A percentile compares a stretch with the other conserved stretches of the same genome.
phyloP scores from a whole-genome alignment of 2,113 vertebrate species.

The Podiceps cristatus region DNA sequence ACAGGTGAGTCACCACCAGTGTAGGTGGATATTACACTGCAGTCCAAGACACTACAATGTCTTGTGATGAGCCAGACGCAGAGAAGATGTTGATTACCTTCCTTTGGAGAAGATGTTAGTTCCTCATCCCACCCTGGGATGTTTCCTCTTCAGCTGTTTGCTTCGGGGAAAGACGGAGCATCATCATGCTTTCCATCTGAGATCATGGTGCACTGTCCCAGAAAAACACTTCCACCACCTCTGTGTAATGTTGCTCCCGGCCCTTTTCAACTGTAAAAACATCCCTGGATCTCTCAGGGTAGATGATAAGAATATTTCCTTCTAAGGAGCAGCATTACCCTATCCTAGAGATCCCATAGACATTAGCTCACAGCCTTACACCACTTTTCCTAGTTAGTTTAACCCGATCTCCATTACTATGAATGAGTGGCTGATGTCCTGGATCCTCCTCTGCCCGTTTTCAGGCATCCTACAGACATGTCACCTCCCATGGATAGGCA shows the following conservation, averaged over 20 bases:
- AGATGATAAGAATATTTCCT: not conserved
- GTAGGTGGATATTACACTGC: not conserved
- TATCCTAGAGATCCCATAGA: not conserved
- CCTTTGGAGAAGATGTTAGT: not conserved
- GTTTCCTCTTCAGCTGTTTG: not conserved
- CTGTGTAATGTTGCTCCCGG: not conserved
- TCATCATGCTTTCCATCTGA: not conserved
- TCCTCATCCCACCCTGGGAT: not conserved
- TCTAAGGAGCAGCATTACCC: not conserved
- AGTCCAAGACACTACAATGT: not conserved
- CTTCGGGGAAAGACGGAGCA: not conserved
- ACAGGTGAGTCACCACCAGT: not conserved
- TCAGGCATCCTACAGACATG: not conserved
- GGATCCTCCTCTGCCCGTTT: not conserved
- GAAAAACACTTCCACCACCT: not conserved
- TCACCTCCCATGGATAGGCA: fast-evolving
- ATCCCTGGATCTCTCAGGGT: not conserved
- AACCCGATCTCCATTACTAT: not conserved
- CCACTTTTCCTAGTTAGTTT: not conserved
- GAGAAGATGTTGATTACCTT: not conserved
- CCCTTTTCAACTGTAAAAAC: not conserved
- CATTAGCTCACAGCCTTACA: not conserved
- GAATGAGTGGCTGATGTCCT: not conserved
- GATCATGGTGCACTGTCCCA: not conserved
- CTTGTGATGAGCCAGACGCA: not conserved